A percentile compares a stretch with the other conserved stretches of the same genome.
Evolutionary conservation across 2,113 vertebrate genomes (phyloP).

Genomic region (Oryzias javanicus): DNA sequence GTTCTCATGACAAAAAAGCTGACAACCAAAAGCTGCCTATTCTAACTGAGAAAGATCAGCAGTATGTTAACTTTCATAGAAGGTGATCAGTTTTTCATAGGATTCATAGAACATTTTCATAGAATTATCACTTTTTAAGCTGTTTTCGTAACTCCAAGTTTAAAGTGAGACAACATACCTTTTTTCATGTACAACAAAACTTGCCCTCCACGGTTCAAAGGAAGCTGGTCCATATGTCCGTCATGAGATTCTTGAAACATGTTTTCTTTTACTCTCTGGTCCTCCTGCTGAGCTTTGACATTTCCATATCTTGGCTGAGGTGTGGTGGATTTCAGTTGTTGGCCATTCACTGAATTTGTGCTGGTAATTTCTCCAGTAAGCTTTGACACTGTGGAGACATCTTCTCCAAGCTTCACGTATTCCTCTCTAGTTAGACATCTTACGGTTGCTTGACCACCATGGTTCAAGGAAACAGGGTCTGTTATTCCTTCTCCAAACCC

Average conservation of each 20-base stretch:
- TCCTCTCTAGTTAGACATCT: background rate
- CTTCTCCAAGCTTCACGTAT: background rate
- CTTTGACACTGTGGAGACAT: background rate
- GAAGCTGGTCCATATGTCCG: background rate
- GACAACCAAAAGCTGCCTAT: conserved; percentile 35
- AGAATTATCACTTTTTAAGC: conserved; percentile 19
- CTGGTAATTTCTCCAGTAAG: background rate
- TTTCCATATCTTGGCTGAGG: background rate
- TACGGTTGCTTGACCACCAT: background rate
- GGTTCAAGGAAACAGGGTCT: background rate
- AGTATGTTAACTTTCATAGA: conserved; percentile 1
- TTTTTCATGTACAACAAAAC: conserved; percentile 39
- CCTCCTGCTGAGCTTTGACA: background rate
- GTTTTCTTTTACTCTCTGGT: background rate
- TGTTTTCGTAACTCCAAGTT: conserved; percentile 4
- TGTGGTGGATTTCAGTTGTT: background rate
- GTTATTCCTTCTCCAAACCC: conserved; percentile 2
- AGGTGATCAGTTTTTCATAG: background rate
- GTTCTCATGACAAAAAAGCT: too few relatives aligned
- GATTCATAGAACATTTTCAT: conserved; percentile 23
- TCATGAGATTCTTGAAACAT: background rate
- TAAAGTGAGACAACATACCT: conserved; percentile 47
- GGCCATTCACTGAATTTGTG: background rate
- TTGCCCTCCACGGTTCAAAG: conserved; percentile 3
- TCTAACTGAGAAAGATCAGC: conserved; percentile 52